Evolutionary conservation across 2,113 vertebrate species (phyloP).

Genomic region (Aptenodytes patagonicus): DNA sequence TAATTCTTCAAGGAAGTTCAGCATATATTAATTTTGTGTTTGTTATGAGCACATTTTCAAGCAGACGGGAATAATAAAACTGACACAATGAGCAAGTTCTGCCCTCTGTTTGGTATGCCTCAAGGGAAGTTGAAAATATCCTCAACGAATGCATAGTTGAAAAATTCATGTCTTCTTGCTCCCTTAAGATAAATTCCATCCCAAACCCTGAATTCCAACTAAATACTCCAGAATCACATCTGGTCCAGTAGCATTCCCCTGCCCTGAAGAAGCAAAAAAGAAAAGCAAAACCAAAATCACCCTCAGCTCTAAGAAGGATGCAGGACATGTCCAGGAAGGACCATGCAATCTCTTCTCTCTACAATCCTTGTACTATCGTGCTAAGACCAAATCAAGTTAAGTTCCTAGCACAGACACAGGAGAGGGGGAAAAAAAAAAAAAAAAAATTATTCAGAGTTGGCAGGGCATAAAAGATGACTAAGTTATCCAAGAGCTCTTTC

Average conservation of each 20-base stretch:
- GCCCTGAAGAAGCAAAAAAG: not conserved
- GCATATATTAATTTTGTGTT: not conserved
- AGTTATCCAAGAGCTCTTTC: not conserved
- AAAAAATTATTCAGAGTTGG: not conserved
- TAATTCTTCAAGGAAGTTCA: not conserved
- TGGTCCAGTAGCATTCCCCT: not conserved
- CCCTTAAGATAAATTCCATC: not conserved
- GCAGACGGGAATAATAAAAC: not conserved
- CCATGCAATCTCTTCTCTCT: not conserved
- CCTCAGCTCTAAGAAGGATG: not conserved
- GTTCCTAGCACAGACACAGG: not conserved
- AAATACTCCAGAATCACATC: not conserved
- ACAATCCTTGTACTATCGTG: not conserved
- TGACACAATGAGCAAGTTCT: not conserved
- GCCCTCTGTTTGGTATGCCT: not conserved
- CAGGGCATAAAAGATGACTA: not conserved
- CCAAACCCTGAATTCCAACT: not conserved
- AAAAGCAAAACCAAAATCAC: not conserved
- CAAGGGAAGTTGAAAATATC: not conserved
- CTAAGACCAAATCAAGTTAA: not conserved
- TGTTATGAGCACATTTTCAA: not conserved
- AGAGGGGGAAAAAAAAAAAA: not conserved
- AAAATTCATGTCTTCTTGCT: not conserved
- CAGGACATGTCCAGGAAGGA: not conserved
- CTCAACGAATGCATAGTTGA: not conserved